Conservation (phyloP, 2,888 invertebrate genomes). For the Schizotus pectinicornis region DNA sequence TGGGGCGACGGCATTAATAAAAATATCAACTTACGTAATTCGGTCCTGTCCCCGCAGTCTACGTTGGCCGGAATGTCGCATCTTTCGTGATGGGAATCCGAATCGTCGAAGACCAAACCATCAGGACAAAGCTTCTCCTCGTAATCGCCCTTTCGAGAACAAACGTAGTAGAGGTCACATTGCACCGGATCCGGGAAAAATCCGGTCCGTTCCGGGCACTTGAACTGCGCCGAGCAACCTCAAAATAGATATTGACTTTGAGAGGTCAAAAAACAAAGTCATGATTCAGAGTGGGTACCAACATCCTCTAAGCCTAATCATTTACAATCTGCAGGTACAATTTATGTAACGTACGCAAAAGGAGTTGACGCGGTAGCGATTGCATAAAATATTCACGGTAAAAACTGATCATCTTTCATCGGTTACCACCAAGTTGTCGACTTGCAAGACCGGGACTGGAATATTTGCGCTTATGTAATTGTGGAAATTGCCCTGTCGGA, state of each 20-base stretch:
- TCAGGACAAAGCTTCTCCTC: slow-evolving; percentile 78
- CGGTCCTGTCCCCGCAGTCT: slow-evolving; percentile 76
- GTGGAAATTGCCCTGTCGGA: too few relatives aligned
- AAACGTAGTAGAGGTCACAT: slow-evolving; percentile 81
- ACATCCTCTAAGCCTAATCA: too few relatives aligned
- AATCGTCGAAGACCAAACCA: slow-evolving; percentile 77
- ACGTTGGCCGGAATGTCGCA: slow-evolving; percentile 82
- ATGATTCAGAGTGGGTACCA: too few relatives aligned
- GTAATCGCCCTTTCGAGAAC: slow-evolving; percentile 65
- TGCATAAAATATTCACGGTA: too few relatives aligned
- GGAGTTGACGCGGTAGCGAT: too few relatives aligned
- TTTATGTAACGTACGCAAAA: too few relatives aligned
- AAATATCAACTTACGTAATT: slow-evolving; percentile 68
- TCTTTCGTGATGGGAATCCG: slow-evolving; percentile 72
- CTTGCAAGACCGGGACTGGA: too few relatives aligned
- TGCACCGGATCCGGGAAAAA: slow-evolving; percentile 76
- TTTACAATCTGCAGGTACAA: too few relatives aligned
- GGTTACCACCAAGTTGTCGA: too few relatives aligned
- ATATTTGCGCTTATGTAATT: too few relatives aligned
- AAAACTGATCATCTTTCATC: too few relatives aligned
- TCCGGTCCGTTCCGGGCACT: slow-evolving; percentile 76
- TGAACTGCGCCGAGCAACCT: slow-evolving; percentile 59
- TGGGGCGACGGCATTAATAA: slow-evolving; percentile 1
- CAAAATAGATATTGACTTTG: not conserved
- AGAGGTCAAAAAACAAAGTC: too few relatives aligned